Evolutionary conservation across 2,113 vertebrate genomes (phyloP).

Genomic region (Larimichthys crocea): DNA sequence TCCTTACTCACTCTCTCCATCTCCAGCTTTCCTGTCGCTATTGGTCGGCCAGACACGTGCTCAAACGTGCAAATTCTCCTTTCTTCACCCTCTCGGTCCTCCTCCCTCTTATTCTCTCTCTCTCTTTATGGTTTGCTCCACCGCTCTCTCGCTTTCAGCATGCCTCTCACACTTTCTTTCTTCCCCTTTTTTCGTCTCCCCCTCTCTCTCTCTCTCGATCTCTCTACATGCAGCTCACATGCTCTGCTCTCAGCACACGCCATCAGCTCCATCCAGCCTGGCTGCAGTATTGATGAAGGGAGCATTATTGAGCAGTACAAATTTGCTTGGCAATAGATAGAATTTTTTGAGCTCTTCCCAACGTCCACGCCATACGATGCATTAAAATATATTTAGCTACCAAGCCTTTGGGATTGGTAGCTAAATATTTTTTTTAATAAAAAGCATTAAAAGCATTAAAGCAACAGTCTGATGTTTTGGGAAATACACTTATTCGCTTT

Average conservation of each 20-base stretch:
- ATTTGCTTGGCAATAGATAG: conserved; percentile 48
- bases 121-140: conserved; percentile 40
- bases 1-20: conserved; percentile 54
- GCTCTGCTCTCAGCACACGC: conserved; percentile 26
- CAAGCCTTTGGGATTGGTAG: too few species aligned
- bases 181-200: background rate
- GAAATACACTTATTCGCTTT: background rate
- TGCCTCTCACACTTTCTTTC: conserved; percentile 16
- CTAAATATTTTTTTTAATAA: too few species aligned
- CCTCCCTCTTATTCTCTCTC: background rate
- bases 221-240: conserved; percentile 58
- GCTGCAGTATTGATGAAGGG: conserved; percentile 59
- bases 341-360: conserved; percentile 16
- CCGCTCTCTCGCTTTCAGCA: conserved; percentile 31
- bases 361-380: background rate
- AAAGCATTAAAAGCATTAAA: background rate
- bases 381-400: background rate
- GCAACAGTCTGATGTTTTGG: background rate
- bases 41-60: conserved; percentile 23
- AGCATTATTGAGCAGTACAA: conserved; percentile 41
- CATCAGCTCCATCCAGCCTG: conserved; percentile 37
- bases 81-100: conserved; percentile 8
- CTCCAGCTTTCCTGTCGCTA: conserved; percentile 36
- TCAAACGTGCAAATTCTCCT: conserved; percentile 38
- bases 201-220: conserved; percentile 1